Conservation (phyloP, 2,888 invertebrate species). For the Cordilura impudica region DNA sequence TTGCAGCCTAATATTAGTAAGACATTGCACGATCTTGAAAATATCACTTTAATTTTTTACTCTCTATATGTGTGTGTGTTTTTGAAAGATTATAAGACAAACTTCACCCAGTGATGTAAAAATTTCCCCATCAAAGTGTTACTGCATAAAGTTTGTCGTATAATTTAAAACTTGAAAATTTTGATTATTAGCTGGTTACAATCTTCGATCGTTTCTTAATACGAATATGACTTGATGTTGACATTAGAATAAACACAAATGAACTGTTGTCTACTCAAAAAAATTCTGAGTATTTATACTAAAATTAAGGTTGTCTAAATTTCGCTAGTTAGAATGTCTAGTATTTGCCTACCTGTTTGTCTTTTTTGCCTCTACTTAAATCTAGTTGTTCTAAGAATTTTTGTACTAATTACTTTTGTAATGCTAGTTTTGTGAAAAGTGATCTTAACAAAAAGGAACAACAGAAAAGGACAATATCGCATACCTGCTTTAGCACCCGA, state of each 20-base stretch:
- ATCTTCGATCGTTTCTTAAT: neutral
- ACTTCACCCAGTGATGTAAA: constrained; percentile 77
- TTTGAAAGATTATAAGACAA: constrained; percentile 73
- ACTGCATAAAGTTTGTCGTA: constrained; percentile 74
- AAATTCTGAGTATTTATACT: constrained; percentile 35
- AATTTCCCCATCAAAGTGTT: constrained; percentile 6
- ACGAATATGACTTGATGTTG: neutral
- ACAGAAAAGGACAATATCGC: neutral
- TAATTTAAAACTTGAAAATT: constrained; percentile 65
- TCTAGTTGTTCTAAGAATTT: constrained; percentile 26
- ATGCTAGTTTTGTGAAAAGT: neutral
- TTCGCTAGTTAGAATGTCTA: neutral
- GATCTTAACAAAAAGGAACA: neutral
- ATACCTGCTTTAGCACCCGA: neutral
- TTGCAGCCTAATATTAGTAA: constrained; percentile 67
- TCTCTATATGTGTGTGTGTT: constrained; percentile 26
- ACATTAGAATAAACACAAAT: neutral
- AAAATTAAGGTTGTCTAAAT: neutral
- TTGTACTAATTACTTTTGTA: constrained; percentile 22
- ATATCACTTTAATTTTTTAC: neutral
- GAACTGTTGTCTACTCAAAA: constrained; percentile 7
- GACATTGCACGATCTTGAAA: neutral
- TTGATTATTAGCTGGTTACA: neutral
- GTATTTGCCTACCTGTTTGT: constrained; percentile 11
- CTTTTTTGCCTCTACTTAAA: neutral